Base-by-base conservation (phyloP, 2,113 vertebrate genomes). In the Mirounga angustirostris region DNA sequence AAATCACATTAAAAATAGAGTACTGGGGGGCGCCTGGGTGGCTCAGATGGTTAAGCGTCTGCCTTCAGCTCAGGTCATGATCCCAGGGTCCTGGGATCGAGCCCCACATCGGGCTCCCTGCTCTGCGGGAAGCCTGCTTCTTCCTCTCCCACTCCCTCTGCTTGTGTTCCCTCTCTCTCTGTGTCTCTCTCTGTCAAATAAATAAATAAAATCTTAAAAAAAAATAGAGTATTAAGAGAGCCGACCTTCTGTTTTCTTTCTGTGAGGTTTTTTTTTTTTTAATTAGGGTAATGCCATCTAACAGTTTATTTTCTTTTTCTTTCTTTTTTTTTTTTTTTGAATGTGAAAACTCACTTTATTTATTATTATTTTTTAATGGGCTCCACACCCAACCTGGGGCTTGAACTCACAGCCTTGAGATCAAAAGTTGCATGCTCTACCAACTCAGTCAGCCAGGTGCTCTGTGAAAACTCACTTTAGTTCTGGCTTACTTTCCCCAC, bases 271-370 rank as follows among this genome's bases (percentile, higher is more conserved):
- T 40, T n/a, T 13, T 93, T 65, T 78, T 40, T n/a, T 13, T 14
- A 80, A 69, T 67, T 50, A 86, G 52, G 2, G 2, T 63, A 28
- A 91, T 95, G 63, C 43, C 84, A 30, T 59, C 5, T 95, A 86
- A 78, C 40, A 79, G 30, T 65, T 95, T 90, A 71, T 96, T 94
- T 95, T 94, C 83, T 94, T 28, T 61, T 59, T 59, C 22, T 59
- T 46, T 46, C 46, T 46, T 46, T 46, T 54, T 54, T 54, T 36
- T 36, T 52, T 56, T 56, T 56, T 56, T 56, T 78, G 59, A 71
- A 92, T 74, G 10, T 79, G 91, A 91, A 71, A 74, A 24, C 4
- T 56, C 54, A 56, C 54, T 56, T 56, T 56, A 56, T 56, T 56
- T 56, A 18, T 56, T 16, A 16, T 16, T 67, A 7, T 67, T 67